Evolutionary conservation across 2,888 invertebrate species (phyloP), one percentile per base, ranked within the genome.

Genomic region (Xylocampa areola): DNA sequence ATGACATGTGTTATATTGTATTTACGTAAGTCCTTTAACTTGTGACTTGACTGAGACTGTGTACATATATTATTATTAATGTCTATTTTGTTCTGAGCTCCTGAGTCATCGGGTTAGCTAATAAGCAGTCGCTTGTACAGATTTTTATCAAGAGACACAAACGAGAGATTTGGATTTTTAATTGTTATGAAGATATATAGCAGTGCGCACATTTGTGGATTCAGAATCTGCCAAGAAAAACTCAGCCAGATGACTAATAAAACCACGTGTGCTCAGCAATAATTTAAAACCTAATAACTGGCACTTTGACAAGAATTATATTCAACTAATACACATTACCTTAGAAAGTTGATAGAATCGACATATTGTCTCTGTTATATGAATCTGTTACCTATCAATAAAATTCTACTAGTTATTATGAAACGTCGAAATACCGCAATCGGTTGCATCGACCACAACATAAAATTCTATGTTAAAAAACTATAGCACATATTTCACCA

Each of bases 401-500:
- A 49, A 53, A 40, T 33, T n/a, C 19, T 58, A 30, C 60, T 27
- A n/a, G 25, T 29, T 51, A 29, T 68, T 66, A 63, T 39, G 29
- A 69, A 69, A 66, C 16, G 40, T 41, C 13, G 36, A 43, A 59
- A 51, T 52, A 47, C 33, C 32, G 40, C 54, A 54, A 55, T 60
- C 40, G 44, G 35, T 63, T 68, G 66, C 65, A 47, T 51, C 40
- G 51, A 55, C 33, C 37, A 52, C 57, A 37, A 65, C 44, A 49
- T 48, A 52, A 74, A 68, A 62, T 59, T 43, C 53, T 50, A 44
- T 48, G 57, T 59, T 55, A 63, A 64, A 68, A 73, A 71, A 33
- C 64, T 64, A 55, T 67, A 66, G 64, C 67, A 59, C 58, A 60
- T 64, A 67, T 86, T 84, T 84, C 83, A 73, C 76, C 80, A 83